Conservation (phyloP, 2,113 vertebrate species). For the Melanotaenia duboulayi region DNA sequence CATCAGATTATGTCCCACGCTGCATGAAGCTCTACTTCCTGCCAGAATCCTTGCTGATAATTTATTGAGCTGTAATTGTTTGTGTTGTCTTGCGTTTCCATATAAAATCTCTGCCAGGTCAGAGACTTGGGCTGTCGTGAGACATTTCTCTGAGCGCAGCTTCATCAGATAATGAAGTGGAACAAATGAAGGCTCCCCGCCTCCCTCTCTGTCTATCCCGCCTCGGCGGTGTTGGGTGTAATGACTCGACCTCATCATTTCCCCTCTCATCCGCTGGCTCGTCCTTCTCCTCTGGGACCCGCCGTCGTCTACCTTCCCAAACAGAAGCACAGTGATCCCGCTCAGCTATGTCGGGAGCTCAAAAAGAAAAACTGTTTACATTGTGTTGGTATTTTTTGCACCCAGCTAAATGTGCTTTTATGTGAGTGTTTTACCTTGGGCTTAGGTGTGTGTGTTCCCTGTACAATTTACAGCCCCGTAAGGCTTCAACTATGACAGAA, state of each 20-base stretch:
- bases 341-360: slow-evolving; percentile 6
- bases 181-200: slow-evolving; percentile 34
- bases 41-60: neutral
- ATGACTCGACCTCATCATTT: slow-evolving; percentile 32
- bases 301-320: neutral
- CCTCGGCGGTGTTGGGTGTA: neutral
- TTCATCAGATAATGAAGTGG: slow-evolving; percentile 55
- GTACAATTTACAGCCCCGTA: neutral
- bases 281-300: neutral
- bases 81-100: slow-evolving; percentile 29
- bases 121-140: slow-evolving; percentile 16
- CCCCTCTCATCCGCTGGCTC: neutral
- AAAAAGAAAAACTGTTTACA: neutral
- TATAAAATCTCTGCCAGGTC: slow-evolving; percentile 27
- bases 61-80: slow-evolving; percentile 25
- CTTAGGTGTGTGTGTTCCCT: slow-evolving; percentile 18
- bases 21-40: neutral
- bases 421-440: slow-evolving; percentile 7
- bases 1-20: neutral
- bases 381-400: slow-evolving; percentile 17
- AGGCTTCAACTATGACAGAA: slow-evolving; percentile 34
- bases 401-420: neutral
- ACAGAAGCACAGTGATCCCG: slow-evolving; percentile 18
- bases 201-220: slow-evolving; percentile 2
- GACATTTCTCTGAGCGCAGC: slow-evolving; percentile 27